These are phyloP conservation scores for Panthera tigris DNA, from an alignment of 2,113 vertebrate species.

Conservation along the genomic window DNA sequence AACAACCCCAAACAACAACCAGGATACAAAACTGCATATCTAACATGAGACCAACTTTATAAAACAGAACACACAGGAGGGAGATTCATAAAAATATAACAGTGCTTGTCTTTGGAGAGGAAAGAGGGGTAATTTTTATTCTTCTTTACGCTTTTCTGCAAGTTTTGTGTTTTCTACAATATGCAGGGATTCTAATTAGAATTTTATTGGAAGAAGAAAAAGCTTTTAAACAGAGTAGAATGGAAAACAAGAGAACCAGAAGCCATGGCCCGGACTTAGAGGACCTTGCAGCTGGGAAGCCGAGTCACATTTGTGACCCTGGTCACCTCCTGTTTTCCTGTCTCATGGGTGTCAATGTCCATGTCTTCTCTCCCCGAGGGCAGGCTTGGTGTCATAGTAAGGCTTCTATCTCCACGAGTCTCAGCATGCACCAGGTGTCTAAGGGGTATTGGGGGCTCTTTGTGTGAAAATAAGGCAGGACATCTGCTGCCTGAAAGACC, in stretches of 20 bases:
- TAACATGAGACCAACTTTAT: background rate
- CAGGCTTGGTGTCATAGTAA: background rate
- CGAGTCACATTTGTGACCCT: background rate
- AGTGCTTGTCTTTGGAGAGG: background rate
- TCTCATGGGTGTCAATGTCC: background rate
- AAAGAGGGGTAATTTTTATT: background rate
- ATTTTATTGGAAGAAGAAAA: background rate
- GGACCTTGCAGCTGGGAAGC: background rate
- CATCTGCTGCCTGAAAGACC: background rate
- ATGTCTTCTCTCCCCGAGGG: background rate
- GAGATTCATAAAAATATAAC: background rate
- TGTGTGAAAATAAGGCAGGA: background rate
- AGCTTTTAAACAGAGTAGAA: background rate
- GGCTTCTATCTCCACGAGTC: background rate
- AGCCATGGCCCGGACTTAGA: background rate
- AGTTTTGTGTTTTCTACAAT: background rate
- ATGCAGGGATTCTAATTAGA: slow-evolving; percentile 26
- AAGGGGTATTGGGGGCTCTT: background rate
- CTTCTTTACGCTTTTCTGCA: background rate
- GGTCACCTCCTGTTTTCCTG: background rate
- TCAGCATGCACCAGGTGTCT: background rate
- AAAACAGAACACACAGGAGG: background rate
- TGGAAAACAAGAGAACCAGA: background rate
- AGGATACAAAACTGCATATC: background rate
- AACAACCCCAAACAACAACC: background rate